phyloP scores from a whole-genome alignment of 2,888 invertebrate species.

The Ramazzottius varieornatus region DNA sequence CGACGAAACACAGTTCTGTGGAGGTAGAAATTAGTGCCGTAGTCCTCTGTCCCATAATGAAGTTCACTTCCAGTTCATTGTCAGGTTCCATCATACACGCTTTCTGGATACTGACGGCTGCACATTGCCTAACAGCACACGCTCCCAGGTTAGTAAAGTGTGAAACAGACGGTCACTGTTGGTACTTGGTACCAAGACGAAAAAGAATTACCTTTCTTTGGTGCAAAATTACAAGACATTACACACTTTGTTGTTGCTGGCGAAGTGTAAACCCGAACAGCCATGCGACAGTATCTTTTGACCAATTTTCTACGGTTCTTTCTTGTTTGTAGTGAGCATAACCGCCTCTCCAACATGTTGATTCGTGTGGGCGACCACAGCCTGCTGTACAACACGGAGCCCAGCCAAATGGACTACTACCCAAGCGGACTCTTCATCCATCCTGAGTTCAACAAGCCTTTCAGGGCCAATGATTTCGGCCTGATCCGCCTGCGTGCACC shows the following conservation, averaged over 20 bases:
- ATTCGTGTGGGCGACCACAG: background rate
- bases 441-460: slow-evolving; percentile 2
- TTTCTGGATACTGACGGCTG: background rate
- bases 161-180: no score
- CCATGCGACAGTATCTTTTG: background rate
- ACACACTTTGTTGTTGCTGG: no score
- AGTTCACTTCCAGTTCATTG: background rate
- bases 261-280: background rate
- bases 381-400: background rate
- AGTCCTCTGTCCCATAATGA: background rate
- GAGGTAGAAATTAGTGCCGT: background rate
- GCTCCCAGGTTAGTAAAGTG: background rate
- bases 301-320: background rate
- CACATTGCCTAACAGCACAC: background rate
- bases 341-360: background rate
- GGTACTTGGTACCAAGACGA: no score
- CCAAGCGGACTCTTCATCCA: background rate
- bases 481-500: background rate
- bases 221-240: no score
- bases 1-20: background rate
- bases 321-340: background rate
- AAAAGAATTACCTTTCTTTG: no score
- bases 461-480: background rate
- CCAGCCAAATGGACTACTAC: background rate
- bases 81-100: background rate